Evolutionary conservation across 2,888 invertebrate genomes (phyloP).

Genomic region (Phaedon cochleariae): DNA sequence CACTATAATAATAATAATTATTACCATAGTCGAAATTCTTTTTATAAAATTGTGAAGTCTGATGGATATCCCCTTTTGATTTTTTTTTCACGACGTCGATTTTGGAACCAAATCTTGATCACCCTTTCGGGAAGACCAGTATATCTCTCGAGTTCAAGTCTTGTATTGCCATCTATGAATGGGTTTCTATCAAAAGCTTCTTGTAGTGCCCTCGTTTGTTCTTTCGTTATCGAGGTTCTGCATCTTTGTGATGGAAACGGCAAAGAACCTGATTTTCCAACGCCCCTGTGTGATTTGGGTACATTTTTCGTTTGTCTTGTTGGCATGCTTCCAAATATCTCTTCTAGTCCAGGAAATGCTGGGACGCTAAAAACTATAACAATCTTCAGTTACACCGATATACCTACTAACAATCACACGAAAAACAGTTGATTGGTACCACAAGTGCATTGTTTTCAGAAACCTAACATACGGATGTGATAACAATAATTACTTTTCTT

Average conservation of each 20-base stretch:
- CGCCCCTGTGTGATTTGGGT: conserved; percentile 2
- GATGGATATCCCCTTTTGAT: conserved; percentile 3
- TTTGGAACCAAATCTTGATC: conserved; percentile 39
- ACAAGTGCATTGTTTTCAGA: no score
- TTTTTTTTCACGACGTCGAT: conserved; percentile 34
- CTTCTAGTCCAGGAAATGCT: conserved; percentile 25
- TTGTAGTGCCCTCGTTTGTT: conserved; percentile 33
- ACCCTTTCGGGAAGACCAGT: conserved; percentile 33
- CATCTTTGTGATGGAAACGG: conserved; percentile 22
- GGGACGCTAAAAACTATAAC: conserved; percentile 29
- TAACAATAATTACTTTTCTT: no score
- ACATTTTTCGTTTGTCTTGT: neutral
- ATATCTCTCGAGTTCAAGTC: conserved; percentile 25
- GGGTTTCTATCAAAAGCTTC: conserved; percentile 34
- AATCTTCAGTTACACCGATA: neutral
- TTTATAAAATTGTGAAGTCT: neutral
- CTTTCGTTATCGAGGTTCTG: conserved; percentile 34
- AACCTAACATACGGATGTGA: no score
- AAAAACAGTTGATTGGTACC: no score
- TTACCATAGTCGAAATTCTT: no score
- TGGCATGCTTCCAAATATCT: neutral
- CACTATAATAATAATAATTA: no score
- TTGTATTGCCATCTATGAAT: conserved; percentile 28
- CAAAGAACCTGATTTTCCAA: neutral
- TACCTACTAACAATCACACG: no score